Conservation (phyloP, 1,140 invertebrate genomes). For the Zaprionus vittiger region DNA sequence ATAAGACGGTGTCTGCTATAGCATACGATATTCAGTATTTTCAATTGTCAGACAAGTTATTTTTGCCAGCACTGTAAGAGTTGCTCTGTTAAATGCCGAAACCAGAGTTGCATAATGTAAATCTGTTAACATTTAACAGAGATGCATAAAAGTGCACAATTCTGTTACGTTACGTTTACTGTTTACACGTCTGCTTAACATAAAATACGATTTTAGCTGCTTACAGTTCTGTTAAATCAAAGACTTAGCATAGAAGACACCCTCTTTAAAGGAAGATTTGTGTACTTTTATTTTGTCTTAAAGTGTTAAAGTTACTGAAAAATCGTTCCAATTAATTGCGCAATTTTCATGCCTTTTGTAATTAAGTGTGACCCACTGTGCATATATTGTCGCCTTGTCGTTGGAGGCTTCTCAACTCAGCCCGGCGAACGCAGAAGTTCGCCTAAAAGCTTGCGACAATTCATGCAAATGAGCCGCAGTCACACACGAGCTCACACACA, state of each 20-base stretch:
- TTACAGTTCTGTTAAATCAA: neutral
- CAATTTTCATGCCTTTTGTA: neutral
- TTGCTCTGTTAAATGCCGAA: neutral
- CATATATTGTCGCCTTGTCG: conserved; percentile 45
- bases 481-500: conserved; percentile 56
- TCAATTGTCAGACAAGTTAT: neutral
- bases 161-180: too few species aligned
- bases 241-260: too few species aligned
- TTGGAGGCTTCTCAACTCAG: conserved; percentile 11
- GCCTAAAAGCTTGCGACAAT: conserved; percentile 78
- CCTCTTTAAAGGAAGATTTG: too few species aligned
- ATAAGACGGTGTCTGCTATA: neutral
- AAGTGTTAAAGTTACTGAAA: too few species aligned
- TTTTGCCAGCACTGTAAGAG: neutral
- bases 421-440: conserved; percentile 56
- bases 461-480: conserved; percentile 80
- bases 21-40: neutral
- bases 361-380: conserved; percentile 47
- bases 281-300: too few species aligned
- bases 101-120: neutral
- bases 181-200: too few species aligned
- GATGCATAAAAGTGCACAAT: too few species aligned
- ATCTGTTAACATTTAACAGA: neutral
- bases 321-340: too few species aligned
- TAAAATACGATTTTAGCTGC: neutral